A percentile compares a stretch with the other conserved stretches of the same genome.
Evolutionary conservation across 2,113 vertebrate species (phyloP).

Genomic region (Eptatretus burgeri): DNA sequence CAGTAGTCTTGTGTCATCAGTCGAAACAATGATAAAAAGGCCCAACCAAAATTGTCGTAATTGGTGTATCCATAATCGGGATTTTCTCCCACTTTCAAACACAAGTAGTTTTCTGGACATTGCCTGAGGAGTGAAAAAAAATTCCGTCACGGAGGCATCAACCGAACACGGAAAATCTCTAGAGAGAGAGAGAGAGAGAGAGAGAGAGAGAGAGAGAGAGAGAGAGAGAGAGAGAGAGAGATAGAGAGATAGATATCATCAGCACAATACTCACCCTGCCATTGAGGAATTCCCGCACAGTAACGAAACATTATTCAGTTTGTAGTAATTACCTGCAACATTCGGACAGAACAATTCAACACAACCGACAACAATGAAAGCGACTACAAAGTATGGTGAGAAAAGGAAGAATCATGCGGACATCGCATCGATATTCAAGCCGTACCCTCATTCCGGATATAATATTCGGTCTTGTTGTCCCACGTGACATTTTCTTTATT

Average conservation of each 20-base stretch:
- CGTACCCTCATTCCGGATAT: no score
- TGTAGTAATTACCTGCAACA: conserved; percentile 2
- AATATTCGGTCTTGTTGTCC: neutral
- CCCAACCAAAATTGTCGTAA: conserved; percentile 4
- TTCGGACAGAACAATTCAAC: neutral
- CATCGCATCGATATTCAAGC: no score
- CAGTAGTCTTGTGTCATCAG: conserved; percentile 5
- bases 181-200: no score
- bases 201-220: no score
- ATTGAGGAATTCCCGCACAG: neutral
- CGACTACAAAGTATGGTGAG: no score
- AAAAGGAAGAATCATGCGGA: no score
- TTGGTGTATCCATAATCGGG: conserved; percentile 3
- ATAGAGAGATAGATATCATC: no score
- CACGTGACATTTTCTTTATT: neutral
- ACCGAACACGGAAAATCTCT: no score
- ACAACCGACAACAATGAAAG: no score
- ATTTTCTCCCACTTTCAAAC: neutral
- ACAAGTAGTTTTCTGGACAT: neutral
- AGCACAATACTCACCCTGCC: neutral
- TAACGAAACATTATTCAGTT: neutral
- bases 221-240: no score
- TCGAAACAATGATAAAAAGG: neutral
- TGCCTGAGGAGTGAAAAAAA: neutral
- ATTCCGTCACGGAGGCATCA: no score